Percentiles rank a stretch among this genome's conserved stretches.
These are phyloP conservation scores for Dicaeum eximium DNA, from an alignment of 2,113 vertebrate genomes.

Conservation along the genomic window DNA sequence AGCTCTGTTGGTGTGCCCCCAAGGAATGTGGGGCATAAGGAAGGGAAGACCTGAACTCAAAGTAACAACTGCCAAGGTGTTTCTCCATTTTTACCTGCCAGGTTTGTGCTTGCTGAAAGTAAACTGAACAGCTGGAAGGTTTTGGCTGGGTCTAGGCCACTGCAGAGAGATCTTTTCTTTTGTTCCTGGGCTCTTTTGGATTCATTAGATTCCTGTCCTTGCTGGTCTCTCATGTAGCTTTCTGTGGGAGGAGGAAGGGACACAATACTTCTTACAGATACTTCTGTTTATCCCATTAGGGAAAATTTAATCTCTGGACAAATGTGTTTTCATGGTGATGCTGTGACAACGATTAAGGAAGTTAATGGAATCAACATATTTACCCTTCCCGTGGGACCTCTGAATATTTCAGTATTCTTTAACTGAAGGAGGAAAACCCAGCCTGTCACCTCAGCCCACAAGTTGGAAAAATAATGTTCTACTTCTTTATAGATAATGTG, in stretches of 20 bases:
- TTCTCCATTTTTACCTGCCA: background rate
- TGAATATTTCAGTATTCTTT: constrained; percentile 9
- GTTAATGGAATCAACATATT: background rate
- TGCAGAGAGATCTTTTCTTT: background rate
- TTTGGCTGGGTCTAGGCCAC: background rate
- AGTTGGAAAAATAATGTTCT: constrained; percentile 41
- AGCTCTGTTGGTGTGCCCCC: background rate
- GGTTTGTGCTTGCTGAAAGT: background rate
- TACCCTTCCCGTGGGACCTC: background rate
- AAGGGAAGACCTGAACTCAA: background rate
- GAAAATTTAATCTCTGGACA: background rate
- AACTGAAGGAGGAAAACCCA: background rate
- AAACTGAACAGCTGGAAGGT: background rate
- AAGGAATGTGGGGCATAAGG: background rate
- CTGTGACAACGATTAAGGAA: background rate
- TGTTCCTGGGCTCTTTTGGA: background rate
- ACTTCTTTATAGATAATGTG: background rate
- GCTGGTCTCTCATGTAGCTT: background rate
- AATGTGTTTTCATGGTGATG: background rate
- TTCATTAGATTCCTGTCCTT: background rate
- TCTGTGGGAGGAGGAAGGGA: background rate
- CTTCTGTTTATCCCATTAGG: constrained; percentile 23
- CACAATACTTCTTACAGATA: background rate
- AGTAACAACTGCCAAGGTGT: background rate
- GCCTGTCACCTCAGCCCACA: background rate